Base-by-base conservation (phyloP, 1,140 invertebrate genomes). In the Zophobas morio region DNA sequence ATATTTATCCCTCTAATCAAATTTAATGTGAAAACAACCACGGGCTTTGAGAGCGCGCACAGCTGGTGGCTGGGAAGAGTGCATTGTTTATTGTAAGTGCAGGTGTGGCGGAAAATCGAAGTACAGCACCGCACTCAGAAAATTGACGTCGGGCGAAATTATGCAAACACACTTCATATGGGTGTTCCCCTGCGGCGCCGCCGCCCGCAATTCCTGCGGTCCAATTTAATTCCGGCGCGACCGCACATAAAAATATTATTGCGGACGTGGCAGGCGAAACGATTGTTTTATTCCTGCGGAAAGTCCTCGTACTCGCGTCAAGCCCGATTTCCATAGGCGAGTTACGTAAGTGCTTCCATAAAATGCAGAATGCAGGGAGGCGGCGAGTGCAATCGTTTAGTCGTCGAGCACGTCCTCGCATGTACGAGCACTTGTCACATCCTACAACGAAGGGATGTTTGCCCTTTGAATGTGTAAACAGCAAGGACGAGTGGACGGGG, bases 401-500 rank as follows among this genome's bases (percentile, higher is more conserved):
- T 39, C 36, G 56, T 8, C 35, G 35, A 60, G 56, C 56, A 60
- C 56, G 56, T 60, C 34, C 56, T 60, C 56, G 56, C 35, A 36
- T 33, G 36, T 39, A n/a, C 37, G 56, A 60, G n/a, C 56, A 60
- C 56, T 60, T 39, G 36, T 60, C 56, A n/a, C 34, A 6, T 5
- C 5, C 32, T 54, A 34, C 32, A 39, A 35, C 37, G 34, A 39
- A 60, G 56, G 56, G 56, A 60, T 60, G 56, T 60, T 60, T 60
- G 56, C 56, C 56, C 36, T 60, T 60, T 39, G 56, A 60, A 60
- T 60, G 56, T 60, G 56, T 60, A 60, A 60, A 60, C 36, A 60
- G 56, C 35, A 2, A n/a, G 36, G 56, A 39, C 36, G 56, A 60
- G 56, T 60, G 36, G 56, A 60, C 56, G 56, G 34, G 35, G 34